phyloP scores from a whole-genome alignment of 2,797 vertebrate genomes.

The Halcyon badia region DNA sequence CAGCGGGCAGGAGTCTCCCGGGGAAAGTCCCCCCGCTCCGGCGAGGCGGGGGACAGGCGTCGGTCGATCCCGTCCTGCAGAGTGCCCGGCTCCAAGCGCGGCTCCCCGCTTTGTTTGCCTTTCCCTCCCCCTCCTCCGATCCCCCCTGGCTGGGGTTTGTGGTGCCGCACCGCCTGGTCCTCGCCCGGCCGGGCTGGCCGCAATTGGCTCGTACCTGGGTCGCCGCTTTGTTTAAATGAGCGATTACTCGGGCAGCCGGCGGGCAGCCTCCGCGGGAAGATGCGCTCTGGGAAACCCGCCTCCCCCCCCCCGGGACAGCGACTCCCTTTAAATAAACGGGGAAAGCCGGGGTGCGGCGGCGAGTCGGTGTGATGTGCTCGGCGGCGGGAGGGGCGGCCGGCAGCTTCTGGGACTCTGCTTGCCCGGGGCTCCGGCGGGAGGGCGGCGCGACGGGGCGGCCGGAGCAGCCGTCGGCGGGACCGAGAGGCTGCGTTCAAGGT shows the following conservation, averaged over 20 bases:
- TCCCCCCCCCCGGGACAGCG: neutral
- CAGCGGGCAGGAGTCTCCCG: neutral
- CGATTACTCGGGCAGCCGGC: neutral
- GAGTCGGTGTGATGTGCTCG: neutral
- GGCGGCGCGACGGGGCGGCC: neutral
- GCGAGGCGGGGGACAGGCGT: neutral
- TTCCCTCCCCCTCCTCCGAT: neutral
- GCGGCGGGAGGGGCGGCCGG: neutral
- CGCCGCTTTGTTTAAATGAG: slow-evolving; percentile 25
- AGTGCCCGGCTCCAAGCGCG: neutral
- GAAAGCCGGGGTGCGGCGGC: neutral
- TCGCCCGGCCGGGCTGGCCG: neutral
- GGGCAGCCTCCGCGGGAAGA: neutral
- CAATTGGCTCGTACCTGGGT: neutral
- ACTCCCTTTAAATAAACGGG: neutral
- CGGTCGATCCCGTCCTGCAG: neutral
- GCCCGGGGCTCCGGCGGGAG: neutral
- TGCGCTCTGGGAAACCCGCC: neutral
- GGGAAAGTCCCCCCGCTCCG: neutral
- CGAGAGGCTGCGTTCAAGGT: neutral
- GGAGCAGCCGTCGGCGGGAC: neutral
- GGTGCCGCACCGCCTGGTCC: neutral
- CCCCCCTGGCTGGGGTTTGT: neutral
- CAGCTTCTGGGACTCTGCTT: neutral
- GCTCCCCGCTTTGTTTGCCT: neutral